Evolutionary conservation across 2,797 vertebrate species (phyloP), one percentile per base, ranked within the genome.

Genomic region (Melanogrammus aeglefinus): DNA sequence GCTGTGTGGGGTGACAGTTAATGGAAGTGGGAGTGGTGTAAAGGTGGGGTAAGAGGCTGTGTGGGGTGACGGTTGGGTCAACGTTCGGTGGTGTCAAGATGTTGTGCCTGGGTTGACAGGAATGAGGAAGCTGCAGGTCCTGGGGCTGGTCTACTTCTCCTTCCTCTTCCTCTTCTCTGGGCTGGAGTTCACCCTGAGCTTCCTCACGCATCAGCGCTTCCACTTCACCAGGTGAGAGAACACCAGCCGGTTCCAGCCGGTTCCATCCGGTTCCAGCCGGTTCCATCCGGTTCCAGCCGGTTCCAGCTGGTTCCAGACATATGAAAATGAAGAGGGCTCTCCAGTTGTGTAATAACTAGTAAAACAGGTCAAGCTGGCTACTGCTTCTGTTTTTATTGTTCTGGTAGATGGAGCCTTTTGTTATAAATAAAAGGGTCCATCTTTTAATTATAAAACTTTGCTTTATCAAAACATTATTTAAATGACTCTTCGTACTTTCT

Each of bases 151-250:
- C 78, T 99, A 99, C 85, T 99, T 98, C 92, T 91, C 95, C 72
- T 99, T 98, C 90, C 96, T 99, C 70, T 98, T 99, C 90, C 92
- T 99, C 77, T 99, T 99, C 91, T 99, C 98, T 0, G 98, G 98
- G 51, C 93, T 99, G 88, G 98, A 99, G 90, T 99, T 96, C 77
- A 97, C 96, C 0, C 85, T 99, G 80, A 97, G 97, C 89, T 99
- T 99, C 89, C 94, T 99, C 47, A 96, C 95, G 36, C 98, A 99
- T 88, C 97, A 99, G 79, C 96, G 96, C 76, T 98, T 99, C 93
- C 95, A 95, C 66, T 99, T 99, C 87, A 96, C 93, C 88, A 97
- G 97, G 97, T 98, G 89, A 71, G 41, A 78, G 10, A 78, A 81
- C n/a, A 72, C 5, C 35, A 36, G 35, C 35, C 35, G 31, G 2